A percentile compares a stretch with the other conserved stretches of the same genome.
phyloP scores from a whole-genome alignment of 2,113 vertebrate species.

The Charina bottae region DNA sequence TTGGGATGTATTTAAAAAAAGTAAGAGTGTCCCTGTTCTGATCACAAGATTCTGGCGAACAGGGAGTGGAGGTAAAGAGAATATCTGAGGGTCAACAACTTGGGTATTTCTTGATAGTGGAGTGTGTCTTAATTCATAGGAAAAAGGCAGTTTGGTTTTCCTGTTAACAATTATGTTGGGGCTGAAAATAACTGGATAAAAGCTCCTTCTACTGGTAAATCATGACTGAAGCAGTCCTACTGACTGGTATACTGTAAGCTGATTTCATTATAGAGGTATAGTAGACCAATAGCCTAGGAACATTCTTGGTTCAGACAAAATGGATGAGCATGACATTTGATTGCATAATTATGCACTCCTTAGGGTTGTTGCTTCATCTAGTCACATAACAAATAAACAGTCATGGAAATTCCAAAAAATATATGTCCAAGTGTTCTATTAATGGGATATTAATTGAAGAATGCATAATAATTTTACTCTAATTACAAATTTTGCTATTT shows the following conservation, averaged over 20 bases:
- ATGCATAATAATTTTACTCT: conserved; percentile 47
- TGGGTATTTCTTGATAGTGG: not conserved
- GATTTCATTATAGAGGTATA: conserved; percentile 52
- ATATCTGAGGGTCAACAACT: not conserved
- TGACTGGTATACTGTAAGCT: conserved; percentile 29
- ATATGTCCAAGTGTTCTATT: conserved; percentile 43
- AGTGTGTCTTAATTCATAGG: not conserved
- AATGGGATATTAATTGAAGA: conserved; percentile 43
- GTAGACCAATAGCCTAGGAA: conserved; percentile 50
- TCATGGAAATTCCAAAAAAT: fast-evolving
- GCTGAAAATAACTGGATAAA: not conserved
- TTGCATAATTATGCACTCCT: conserved; percentile 36
- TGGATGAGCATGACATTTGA: conserved; percentile 57
- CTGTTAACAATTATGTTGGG: not conserved
- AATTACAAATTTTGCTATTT: conserved; percentile 51
- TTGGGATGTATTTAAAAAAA: not conserved
- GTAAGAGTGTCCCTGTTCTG: not conserved
- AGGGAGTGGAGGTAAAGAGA: not conserved
- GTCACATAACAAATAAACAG: conserved; percentile 41
- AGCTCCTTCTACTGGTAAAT: not conserved
- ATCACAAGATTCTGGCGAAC: not conserved
- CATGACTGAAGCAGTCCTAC: not conserved
- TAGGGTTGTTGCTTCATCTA: conserved; percentile 48
- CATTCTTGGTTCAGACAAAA: conserved; percentile 46
- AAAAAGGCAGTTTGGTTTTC: not conserved